A percentile compares a stretch with the other conserved stretches of the same genome.
These are phyloP conservation scores for Ctena decussata DNA, from an alignment of 2,888 invertebrate species.

Conservation along the genomic window DNA sequence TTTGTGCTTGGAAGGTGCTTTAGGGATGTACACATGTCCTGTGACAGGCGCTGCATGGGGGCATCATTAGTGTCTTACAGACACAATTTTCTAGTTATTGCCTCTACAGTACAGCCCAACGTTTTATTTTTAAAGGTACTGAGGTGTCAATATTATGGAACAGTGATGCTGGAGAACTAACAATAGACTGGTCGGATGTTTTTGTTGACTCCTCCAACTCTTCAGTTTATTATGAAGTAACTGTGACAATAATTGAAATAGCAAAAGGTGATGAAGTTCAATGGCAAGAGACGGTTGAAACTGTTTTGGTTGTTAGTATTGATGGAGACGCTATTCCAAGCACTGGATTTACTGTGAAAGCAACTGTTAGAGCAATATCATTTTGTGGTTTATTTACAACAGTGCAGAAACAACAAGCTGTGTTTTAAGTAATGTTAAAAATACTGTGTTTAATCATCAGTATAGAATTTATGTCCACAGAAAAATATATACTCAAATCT, in stretches of 20 bases:
- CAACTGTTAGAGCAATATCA: constrained; percentile 33
- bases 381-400: constrained; percentile 31
- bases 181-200: constrained; percentile 20
- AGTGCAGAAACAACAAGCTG: too few relatives aligned
- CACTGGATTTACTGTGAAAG: constrained; percentile 5
- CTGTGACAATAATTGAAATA: constrained; percentile 13
- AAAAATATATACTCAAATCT: too few relatives aligned
- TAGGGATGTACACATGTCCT: too few relatives aligned
- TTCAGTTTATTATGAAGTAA: constrained; percentile 48
- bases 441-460: too few relatives aligned
- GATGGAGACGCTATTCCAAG: background rate
- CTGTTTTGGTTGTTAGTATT: constrained; percentile 15
- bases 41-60: too few relatives aligned
- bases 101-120: too few relatives aligned
- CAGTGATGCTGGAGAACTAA: background rate
- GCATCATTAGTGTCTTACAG: too few relatives aligned
- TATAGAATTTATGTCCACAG: too few relatives aligned
- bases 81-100: too few relatives aligned
- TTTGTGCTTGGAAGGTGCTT: too few relatives aligned
- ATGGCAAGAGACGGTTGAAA: constrained; percentile 53
- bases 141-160: constrained; percentile 5
- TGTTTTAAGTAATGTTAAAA: too few relatives aligned
- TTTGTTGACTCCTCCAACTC: constrained; percentile 2
- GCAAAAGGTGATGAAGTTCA: constrained; percentile 38
- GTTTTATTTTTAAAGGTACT: constrained; percentile 3